Percentiles rank a stretch among this genome's conserved stretches.
Evolutionary conservation across 1,140 invertebrate genomes (phyloP).

Genomic region (Ericerus pela): DNA sequence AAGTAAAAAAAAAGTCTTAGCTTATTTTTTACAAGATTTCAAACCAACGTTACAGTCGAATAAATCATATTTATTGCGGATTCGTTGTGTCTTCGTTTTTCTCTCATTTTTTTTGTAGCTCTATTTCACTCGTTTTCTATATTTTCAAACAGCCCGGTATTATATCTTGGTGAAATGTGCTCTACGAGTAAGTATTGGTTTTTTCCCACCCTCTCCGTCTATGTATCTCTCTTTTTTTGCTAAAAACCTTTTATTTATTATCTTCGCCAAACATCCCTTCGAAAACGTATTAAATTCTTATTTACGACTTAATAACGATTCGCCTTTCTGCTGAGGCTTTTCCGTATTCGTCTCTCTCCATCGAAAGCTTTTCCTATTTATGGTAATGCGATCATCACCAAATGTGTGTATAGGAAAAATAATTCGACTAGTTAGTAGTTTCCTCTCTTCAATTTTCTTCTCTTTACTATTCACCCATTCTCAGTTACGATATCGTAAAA

Average conservation of each 20-base stretch:
- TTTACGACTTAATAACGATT: slow-evolving; percentile 10
- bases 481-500: too few species aligned
- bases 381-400: neutral
- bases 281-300: slow-evolving; percentile 9
- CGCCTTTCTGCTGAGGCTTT: neutral
- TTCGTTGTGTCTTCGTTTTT: neutral
- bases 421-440: too few species aligned
- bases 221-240: too few species aligned
- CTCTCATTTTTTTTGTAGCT: too few species aligned
- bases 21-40: slow-evolving; percentile 1
- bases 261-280: slow-evolving; percentile 4
- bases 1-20: slow-evolving; percentile 1
- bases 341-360: neutral
- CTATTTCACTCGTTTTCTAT: too few species aligned
- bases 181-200: neutral
- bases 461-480: too few species aligned
- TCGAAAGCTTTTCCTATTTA: neutral
- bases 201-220: too few species aligned
- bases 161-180: slow-evolving; percentile 4
- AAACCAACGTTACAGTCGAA: neutral
- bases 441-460: too few species aligned
- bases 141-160: neutral
- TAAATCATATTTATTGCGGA: slow-evolving; percentile 9
- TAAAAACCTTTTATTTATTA: slow-evolving; percentile 12
- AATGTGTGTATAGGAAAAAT: too few species aligned